Evolutionary conservation across 2,797 vertebrate genomes (phyloP).

Genomic region (Artibeus jamaicensis): DNA sequence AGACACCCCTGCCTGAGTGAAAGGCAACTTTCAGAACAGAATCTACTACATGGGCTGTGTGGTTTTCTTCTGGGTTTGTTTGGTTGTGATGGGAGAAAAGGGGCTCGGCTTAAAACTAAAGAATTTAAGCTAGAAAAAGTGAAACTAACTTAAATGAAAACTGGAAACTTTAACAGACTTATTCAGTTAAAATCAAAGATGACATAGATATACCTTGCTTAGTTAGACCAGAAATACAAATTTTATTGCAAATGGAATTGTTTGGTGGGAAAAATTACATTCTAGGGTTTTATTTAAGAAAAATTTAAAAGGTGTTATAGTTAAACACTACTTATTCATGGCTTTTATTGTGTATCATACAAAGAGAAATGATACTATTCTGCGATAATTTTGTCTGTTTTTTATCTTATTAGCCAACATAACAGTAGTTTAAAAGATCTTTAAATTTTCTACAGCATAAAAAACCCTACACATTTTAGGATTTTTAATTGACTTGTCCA

Average conservation of each 20-base stretch:
- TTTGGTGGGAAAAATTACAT: neutral
- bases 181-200: neutral
- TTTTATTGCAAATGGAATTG: neutral
- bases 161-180: constrained; percentile 7
- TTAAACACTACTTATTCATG: neutral
- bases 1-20: no score
- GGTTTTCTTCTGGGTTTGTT: neutral
- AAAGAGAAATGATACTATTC: neutral
- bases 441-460: constrained; percentile 1
- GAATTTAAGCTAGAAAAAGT: neutral
- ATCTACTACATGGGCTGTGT: neutral
- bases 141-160: neutral
- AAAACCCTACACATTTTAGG: neutral
- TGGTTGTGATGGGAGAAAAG: neutral
- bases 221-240: neutral
- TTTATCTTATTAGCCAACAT: neutral
- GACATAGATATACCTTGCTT: neutral
- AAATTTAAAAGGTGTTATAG: neutral
- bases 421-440: neutral
- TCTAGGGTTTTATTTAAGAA: neutral
- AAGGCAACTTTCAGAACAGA: neutral
- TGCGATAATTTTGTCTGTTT: neutral
- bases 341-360: neutral
- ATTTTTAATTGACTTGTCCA: neutral
- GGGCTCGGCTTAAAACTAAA: neutral